Evolutionary conservation across 2,888 invertebrate species (phyloP).

Genomic region (Melieria omissa): DNA sequence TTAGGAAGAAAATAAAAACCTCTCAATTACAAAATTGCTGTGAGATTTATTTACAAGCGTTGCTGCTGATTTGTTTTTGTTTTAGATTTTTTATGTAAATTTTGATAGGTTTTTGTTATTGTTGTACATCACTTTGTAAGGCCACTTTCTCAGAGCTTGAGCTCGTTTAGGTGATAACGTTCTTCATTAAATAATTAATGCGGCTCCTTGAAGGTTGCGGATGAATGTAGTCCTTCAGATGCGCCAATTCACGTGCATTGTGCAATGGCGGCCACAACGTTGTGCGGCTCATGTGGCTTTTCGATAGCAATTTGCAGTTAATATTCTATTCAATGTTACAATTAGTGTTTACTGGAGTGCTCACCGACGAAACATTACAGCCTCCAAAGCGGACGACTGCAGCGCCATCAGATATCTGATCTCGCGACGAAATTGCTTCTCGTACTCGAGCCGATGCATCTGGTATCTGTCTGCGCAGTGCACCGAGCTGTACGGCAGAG

Average conservation of each 20-base stretch:
- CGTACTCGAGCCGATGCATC: not conserved
- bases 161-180: not conserved
- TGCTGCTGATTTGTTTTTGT: not conserved
- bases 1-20: too few relatives aligned
- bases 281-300: not conserved
- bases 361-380: not conserved
- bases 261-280: constrained; percentile 17
- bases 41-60: not conserved
- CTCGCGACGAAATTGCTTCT: not conserved
- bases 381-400: not conserved
- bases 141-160: too few relatives aligned
- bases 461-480: not conserved
- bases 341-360: too few relatives aligned
- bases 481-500: too few relatives aligned
- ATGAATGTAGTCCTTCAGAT: not conserved
- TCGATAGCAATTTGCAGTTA: too few relatives aligned
- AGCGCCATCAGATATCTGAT: not conserved
- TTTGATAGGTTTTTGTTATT: not conserved
- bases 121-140: too few relatives aligned
- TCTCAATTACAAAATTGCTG: not conserved
- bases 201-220: not conserved
- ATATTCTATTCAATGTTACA: too few relatives aligned
- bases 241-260: constrained; percentile 6
- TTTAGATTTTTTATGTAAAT: not conserved
- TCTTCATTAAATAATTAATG: not conserved